Base-by-base conservation (phyloP, 2,113 vertebrate species). In the Micromys minutus region DNA sequence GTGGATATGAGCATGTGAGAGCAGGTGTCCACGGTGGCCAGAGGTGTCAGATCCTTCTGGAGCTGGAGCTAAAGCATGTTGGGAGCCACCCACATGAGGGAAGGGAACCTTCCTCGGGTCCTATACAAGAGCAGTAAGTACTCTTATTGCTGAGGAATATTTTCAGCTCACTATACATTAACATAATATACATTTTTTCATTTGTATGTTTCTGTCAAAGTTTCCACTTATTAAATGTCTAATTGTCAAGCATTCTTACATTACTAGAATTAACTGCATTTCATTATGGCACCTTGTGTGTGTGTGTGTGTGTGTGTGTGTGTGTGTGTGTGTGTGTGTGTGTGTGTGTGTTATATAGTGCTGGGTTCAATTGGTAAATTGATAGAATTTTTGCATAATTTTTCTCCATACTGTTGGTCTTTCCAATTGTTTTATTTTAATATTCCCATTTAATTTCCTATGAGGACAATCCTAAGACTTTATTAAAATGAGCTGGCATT, bases 201-300 rank as follows among this genome's bases (percentile, higher is more conserved):
- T 84, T 55, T 91, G 77, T 91, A 29, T 74, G 7, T 71, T 92
- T 90, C 59, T 90, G 50, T 79, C 59, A 91, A 21, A 17, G 91
- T 74, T 91, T 50, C 0, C 1, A 45, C 67, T 96, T 55, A 93
- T 42, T 79, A 16, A 91, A 45, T 91, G 34, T 74, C 59, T 93
- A 87, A 72, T 84, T 26, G 59, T 42, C 34, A 85, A 69, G 2
- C 8, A 95, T 69, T 81, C 11, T 90, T 69, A 5, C 3, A 42
- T 89, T 87, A 4, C 42, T 90, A 24, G 26, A 17, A 81, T 67
- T 76, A 87, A 50, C 4, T 31, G 1, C 5, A 75, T 57, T 67
- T 74, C 24, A 3, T 36, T 47, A 26, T 36, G 6, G 0, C 16
- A 1, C 45, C 17, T 57, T 72, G 34, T 50, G 0, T 72, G 34